Evolutionary conservation across 2,888 invertebrate species (phyloP).

Genomic region (Tryphoninae sp.): DNA sequence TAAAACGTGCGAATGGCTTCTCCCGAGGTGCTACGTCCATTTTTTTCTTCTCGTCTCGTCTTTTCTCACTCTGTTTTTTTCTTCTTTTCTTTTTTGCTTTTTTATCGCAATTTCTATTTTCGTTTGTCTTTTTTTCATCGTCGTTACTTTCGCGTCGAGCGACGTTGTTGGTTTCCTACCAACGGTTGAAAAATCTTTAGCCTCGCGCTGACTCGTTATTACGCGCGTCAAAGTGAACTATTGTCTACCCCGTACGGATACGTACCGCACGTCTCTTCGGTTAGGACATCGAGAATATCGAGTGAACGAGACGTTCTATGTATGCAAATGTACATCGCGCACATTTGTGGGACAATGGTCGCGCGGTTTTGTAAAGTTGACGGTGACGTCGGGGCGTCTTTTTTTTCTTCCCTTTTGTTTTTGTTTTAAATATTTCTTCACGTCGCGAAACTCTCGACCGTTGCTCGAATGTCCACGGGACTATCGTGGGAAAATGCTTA

Average conservation of each 20-base stretch:
- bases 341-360: slow-evolving; percentile 7
- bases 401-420: no score
- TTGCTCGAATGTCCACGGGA: no score
- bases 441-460: no score
- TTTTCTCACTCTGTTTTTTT: slow-evolving; percentile 19
- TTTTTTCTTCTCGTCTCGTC: not conserved
- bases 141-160: slow-evolving; percentile 4
- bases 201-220: slow-evolving; percentile 23
- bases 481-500: slow-evolving; percentile 17
- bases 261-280: slow-evolving; percentile 3
- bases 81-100: not conserved
- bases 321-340: slow-evolving; percentile 4
- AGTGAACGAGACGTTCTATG: not conserved
- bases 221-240: slow-evolving; percentile 51
- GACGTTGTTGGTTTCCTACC: slow-evolving; percentile 26
- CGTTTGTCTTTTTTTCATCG: slow-evolving; percentile 29
- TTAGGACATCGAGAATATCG: no score
- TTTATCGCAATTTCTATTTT: not conserved
- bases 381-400: slow-evolving; percentile 4
- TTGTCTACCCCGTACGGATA: slow-evolving; percentile 39
- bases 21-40: slow-evolving; percentile 33
- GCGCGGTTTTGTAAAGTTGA: slow-evolving; percentile 10
- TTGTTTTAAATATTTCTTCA: no score
- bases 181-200: slow-evolving; percentile 52
- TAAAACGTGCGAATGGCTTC: slow-evolving; percentile 61